Conservation (phyloP, 2,797 vertebrate genomes). For the Argentina silus region DNA sequence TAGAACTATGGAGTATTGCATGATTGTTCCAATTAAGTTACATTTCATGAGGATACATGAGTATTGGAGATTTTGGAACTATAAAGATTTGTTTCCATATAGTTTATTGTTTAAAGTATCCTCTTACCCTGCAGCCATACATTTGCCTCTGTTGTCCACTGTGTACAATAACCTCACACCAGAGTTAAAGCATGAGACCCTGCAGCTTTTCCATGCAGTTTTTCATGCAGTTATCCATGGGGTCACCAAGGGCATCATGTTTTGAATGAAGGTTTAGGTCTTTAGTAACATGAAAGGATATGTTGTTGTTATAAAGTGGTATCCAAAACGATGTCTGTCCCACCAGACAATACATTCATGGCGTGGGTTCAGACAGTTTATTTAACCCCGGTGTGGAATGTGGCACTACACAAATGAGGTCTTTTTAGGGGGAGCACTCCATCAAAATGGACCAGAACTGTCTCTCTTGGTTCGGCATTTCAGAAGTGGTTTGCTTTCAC, state of each 20-base stretch:
- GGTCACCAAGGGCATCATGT: background rate
- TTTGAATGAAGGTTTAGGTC: background rate
- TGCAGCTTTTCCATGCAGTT: no score
- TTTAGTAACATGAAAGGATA: constrained; percentile 2
- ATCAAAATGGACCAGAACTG: background rate
- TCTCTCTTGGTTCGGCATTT: background rate
- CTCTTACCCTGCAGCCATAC: no score
- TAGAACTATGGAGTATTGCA: background rate
- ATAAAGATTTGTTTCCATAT: background rate
- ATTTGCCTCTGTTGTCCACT: no score
- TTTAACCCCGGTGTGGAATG: constrained; percentile 9
- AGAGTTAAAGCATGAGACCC: no score
- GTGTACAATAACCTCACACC: no score
- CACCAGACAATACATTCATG: background rate
- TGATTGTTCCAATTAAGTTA: no score
- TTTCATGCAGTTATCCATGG: background rate
- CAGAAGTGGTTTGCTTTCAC: background rate
- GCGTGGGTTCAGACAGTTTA: constrained; percentile 1
- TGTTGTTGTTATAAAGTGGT: constrained; percentile 2
- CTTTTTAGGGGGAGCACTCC: constrained; percentile 3
- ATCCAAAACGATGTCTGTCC: constrained; percentile 8
- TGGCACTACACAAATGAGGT: constrained; percentile 4
- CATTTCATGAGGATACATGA: background rate
- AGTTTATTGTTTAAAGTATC: background rate
- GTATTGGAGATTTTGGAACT: background rate